Evolutionary conservation across 2,888 invertebrate genomes (phyloP).

Genomic region (Philopedon plagiatum): DNA sequence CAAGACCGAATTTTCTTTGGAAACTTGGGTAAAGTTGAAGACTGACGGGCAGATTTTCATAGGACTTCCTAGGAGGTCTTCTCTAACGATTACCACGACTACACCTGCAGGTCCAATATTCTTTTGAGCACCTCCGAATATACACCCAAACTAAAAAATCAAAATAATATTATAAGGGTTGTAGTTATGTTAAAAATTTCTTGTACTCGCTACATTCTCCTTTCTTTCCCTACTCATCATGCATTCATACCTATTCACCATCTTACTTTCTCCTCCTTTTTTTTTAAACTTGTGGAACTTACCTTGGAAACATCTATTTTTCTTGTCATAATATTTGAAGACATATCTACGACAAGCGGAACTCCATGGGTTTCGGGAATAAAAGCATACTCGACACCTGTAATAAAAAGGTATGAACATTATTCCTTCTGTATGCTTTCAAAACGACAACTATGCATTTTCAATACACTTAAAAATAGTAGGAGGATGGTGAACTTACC

Average conservation of each 20-base stretch:
- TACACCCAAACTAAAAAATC: conserved; percentile 80
- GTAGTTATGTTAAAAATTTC: no score
- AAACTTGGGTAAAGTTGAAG: conserved; percentile 87
- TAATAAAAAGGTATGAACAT: conserved; percentile 15
- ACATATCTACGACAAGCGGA: conserved; percentile 97
- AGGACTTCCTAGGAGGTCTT: conserved; percentile 88
- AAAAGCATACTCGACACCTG: conserved; percentile 89
- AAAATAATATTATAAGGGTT: not conserved
- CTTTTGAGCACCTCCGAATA: conserved; percentile 98
- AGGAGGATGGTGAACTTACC: no score
- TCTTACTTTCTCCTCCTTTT: not conserved
- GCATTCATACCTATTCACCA: no score
- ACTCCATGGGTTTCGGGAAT: conserved; percentile 84
- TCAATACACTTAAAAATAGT: no score
- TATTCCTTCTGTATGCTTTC: no score
- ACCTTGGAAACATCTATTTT: conserved; percentile 87
- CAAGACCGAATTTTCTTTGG: conserved; percentile 89
- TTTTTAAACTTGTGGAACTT: not conserved
- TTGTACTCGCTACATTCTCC: no score
- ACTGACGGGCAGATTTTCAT: conserved; percentile 86
- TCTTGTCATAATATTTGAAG: conserved; percentile 94
- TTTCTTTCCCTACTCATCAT: no score
- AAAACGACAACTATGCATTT: no score
- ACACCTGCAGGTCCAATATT: conserved; percentile 98
- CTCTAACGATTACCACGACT: conserved; percentile 91